Percentiles rank a stretch among this genome's conserved stretches.
Evolutionary conservation across 2,888 invertebrate species (phyloP).

Genomic region (Bruchidius siliquastri): DNA sequence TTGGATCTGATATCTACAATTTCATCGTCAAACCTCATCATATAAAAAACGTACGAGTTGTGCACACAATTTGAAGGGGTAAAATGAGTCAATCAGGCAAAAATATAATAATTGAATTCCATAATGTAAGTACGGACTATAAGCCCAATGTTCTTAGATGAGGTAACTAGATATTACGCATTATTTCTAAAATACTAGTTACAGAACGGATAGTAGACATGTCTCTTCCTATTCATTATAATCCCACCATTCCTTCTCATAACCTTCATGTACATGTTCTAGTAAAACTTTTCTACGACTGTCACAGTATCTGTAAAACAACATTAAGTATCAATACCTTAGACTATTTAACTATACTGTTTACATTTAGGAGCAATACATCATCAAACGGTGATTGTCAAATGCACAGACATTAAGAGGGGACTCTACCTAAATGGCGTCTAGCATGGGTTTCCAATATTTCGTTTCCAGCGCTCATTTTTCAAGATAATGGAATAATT

Average conservation of each 20-base stretch:
- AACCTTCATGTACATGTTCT: constrained; percentile 97
- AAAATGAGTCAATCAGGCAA: neutral
- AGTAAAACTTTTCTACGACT: constrained; percentile 91
- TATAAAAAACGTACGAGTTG: too few relatives aligned
- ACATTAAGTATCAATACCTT: too few relatives aligned
- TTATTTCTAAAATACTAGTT: constrained; percentile 30
- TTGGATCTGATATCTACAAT: too few relatives aligned
- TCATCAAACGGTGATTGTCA: too few relatives aligned
- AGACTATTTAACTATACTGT: too few relatives aligned
- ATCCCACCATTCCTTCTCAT: constrained; percentile 98
- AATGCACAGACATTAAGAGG: too few relatives aligned
- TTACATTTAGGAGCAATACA: too few relatives aligned
- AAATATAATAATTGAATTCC: neutral
- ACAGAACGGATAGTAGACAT: constrained; percentile 27
- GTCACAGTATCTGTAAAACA: constrained; percentile 85
- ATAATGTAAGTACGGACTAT: constrained; percentile 20
- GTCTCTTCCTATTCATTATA: constrained; percentile 71
- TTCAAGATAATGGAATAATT: too few relatives aligned
- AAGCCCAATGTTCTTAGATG: constrained; percentile 14
- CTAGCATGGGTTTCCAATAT: too few relatives aligned
- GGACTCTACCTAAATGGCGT: too few relatives aligned
- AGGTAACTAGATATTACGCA: constrained; percentile 34
- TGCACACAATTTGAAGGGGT: neutral
- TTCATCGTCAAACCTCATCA: too few relatives aligned
- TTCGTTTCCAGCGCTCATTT: too few relatives aligned